phyloP scores from a whole-genome alignment of 2,888 invertebrate genomes.

The Hypsopygia costalis region DNA sequence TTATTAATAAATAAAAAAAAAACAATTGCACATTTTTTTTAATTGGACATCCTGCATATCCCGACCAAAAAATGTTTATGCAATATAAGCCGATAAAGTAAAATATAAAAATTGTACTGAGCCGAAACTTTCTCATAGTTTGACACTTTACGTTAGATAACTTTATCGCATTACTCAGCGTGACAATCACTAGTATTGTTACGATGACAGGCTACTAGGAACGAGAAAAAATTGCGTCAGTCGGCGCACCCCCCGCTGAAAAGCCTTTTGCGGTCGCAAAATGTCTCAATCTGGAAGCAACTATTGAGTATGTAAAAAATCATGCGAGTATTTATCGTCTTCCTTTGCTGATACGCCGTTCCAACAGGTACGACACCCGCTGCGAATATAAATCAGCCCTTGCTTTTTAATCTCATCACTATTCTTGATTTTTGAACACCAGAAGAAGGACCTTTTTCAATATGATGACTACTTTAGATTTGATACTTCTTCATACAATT shows the following conservation, averaged over 20 bases:
- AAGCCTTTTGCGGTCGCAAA: constrained; percentile 67
- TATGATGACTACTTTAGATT: no score
- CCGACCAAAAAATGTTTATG: no score
- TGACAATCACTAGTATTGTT: constrained; percentile 43
- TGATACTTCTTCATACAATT: no score
- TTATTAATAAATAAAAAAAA: no score
- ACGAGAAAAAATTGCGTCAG: constrained; percentile 46
- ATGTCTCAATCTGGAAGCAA: constrained; percentile 62
- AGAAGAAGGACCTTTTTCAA: no score
- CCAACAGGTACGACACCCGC: constrained; percentile 49
- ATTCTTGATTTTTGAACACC: constrained; percentile 5
- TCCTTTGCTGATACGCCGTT: constrained; percentile 41
- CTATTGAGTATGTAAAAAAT: constrained; percentile 39
- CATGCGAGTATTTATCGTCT: constrained; percentile 32
- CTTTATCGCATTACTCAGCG: constrained; percentile 34
- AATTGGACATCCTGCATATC: no score
- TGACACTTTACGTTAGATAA: constrained; percentile 25
- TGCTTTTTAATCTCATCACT: constrained; percentile 11
- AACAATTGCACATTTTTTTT: no score
- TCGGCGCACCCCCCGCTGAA: constrained; percentile 62
- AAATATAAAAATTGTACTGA: neutral
- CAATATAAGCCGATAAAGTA: no score
- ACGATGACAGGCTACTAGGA: constrained; percentile 59
- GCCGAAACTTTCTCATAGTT: constrained; percentile 30
- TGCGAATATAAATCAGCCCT: constrained; percentile 56